Base-by-base conservation (phyloP, 2,113 vertebrate species). In the Esox niger region DNA sequence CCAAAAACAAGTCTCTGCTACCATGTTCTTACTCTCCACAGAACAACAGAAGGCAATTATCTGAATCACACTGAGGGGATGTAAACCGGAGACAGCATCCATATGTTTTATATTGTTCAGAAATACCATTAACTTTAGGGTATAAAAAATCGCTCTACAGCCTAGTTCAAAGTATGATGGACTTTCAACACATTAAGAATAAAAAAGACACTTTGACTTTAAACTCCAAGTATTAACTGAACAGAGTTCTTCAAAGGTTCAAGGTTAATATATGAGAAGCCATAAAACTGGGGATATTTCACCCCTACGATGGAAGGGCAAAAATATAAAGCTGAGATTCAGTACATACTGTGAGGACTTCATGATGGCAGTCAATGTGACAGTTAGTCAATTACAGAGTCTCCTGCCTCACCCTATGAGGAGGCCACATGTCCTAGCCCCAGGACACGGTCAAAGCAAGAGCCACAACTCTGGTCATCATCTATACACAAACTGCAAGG, bases 11-110 rank as follows among this genome's bases (percentile, higher is more conserved):
- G 67, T 99, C 97, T 10, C 96, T 95, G 5, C 88, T 91, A 0
- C 95, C 95, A 0, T 94, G 92, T 38, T 98, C 96, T 5, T 91
- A 95, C 88, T 99, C 96, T 47, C 97, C 97, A 27, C 97, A 98
- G 82, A 96, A 99, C 0, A 98, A 84, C 52, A 99, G 82, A 54
- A 99, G 86, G 21, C 95, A 96, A 0, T 97, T 94, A 68, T 96
- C 94, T 0, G 87, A 86, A 69, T 97, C 94, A 3, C 96, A 88
- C 97, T 99, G 84, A 15, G 47, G 47, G 47, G 7, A n/a, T 8
- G 11, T 8, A 52, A n/a, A 52, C 47, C n/a, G 47, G n/a, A 15
- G 47, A 21, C 20, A 52, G 47, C 47, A 1, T 21, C 47, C 47
- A n/a, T 52, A 8, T 52, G 47, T 21, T 52, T 21, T 21, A 21